Evolutionary conservation across 1,140 invertebrate species (phyloP).

Genomic region (Pomacea maculata): DNA sequence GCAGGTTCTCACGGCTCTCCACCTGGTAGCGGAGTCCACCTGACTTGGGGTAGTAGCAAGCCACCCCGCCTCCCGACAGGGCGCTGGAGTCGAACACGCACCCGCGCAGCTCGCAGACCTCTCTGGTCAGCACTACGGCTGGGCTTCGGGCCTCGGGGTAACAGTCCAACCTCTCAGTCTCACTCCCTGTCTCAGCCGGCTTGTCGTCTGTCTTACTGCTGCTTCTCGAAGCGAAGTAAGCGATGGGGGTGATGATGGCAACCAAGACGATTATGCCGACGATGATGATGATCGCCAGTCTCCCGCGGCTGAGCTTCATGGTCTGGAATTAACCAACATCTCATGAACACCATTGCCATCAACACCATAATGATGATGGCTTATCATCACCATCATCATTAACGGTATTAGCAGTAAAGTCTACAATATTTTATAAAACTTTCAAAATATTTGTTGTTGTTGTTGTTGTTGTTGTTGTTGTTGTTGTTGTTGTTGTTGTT

Average conservation of each 20-base stretch:
- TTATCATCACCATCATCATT: no score
- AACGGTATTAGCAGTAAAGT: no score
- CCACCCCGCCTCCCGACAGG: neutral
- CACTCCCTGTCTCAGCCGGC: slow-evolving; percentile 11
- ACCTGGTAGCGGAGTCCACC: slow-evolving; percentile 28
- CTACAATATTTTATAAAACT: no score
- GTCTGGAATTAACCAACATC: no score
- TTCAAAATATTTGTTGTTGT: no score
- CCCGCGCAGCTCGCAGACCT: slow-evolving; percentile 35
- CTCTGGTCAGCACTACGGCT: slow-evolving; percentile 26
- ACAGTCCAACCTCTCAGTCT: slow-evolving; percentile 42
- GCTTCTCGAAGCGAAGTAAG: slow-evolving; percentile 28
- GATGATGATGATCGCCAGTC: slow-evolving; percentile 25
- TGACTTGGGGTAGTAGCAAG: slow-evolving; percentile 21
- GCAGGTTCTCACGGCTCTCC: slow-evolving; percentile 8
- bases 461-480: no score
- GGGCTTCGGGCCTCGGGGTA: slow-evolving; percentile 38
- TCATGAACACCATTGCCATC: no score
- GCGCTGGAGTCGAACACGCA: slow-evolving; percentile 32
- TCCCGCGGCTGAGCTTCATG: slow-evolving; percentile 20
- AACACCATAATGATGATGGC: no score
- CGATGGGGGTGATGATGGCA: slow-evolving; percentile 40
- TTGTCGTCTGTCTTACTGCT: slow-evolving; percentile 18
- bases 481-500: no score
- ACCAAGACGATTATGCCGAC: slow-evolving; percentile 35